Conservation (phyloP, 2,797 vertebrate genomes). For the Decapterus maruadsi region DNA sequence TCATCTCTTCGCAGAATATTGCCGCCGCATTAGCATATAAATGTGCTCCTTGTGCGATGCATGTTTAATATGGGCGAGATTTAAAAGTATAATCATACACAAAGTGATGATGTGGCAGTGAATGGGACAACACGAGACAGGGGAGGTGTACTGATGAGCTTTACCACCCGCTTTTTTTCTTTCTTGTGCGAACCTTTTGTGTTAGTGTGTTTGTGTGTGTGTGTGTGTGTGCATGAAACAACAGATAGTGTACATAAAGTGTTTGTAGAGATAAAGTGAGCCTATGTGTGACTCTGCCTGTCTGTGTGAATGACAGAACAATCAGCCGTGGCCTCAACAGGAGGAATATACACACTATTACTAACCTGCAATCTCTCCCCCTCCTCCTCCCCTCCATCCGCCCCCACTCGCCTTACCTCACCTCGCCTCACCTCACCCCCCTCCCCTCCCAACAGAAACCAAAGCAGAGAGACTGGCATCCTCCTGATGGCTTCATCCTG, state of each 20-base stretch:
- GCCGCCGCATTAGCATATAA: slow-evolving; percentile 84
- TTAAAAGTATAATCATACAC: slow-evolving; percentile 85
- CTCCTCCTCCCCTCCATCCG: background rate
- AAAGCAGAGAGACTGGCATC: slow-evolving; percentile 97
- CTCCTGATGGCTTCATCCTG: slow-evolving; percentile 98
- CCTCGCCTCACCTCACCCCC: background rate
- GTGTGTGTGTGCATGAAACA: slow-evolving; percentile 31
- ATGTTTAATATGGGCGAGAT: slow-evolving; percentile 81
- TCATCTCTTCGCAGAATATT: slow-evolving; percentile 79
- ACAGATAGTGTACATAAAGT: slow-evolving; percentile 46
- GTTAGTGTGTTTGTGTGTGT: slow-evolving; percentile 17
- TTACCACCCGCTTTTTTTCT: slow-evolving; percentile 29
- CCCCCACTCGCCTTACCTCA: background rate
- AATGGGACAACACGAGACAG: slow-evolving; percentile 78
- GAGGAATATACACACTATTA: slow-evolving; percentile 67
- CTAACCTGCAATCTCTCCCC: slow-evolving; percentile 56
- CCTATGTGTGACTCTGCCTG: slow-evolving; percentile 35
- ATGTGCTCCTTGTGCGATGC: slow-evolving; percentile 81
- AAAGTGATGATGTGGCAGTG: slow-evolving; percentile 84
- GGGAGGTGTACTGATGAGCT: slow-evolving; percentile 75
- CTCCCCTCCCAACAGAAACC: slow-evolving; percentile 88
- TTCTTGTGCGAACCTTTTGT: slow-evolving; percentile 34
- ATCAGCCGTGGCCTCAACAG: slow-evolving; percentile 65
- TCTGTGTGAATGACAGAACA: slow-evolving; percentile 74
- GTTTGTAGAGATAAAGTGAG: slow-evolving; percentile 55